Conservation (phyloP, 2,888 invertebrate genomes). For the Troides aeacus region DNA sequence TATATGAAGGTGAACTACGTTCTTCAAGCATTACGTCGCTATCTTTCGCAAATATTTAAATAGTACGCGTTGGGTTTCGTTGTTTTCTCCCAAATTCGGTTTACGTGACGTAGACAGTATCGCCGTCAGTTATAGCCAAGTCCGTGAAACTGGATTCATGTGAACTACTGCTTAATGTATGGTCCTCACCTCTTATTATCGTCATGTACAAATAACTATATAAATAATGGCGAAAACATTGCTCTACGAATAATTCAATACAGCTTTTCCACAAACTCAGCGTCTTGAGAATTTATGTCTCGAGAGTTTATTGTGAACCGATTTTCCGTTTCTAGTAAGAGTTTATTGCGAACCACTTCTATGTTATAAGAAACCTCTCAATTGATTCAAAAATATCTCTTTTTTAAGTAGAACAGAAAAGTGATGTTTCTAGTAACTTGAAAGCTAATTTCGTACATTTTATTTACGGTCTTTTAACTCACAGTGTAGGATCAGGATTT, state of each 20-base stretch:
- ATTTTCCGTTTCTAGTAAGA: too few species aligned
- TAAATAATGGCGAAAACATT: conserved; percentile 5
- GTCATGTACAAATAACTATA: conserved; percentile 40
- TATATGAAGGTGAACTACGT: conserved; percentile 1
- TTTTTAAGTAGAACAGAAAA: too few species aligned
- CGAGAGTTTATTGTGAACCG: neutral
- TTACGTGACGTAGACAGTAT: conserved; percentile 70
- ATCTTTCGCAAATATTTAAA: conserved; percentile 29
- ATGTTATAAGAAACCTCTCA: too few species aligned
- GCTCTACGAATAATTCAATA: neutral
- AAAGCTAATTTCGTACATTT: too few species aligned
- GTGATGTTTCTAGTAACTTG: too few species aligned
- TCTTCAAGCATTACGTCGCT: neutral
- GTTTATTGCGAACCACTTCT: too few species aligned
- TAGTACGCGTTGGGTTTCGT: conserved; percentile 42
- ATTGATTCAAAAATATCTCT: too few species aligned
- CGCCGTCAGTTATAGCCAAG: conserved; percentile 56
- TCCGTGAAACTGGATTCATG: conserved; percentile 61
- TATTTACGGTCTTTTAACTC: too few species aligned
- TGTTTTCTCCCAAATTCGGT: conserved; percentile 58
- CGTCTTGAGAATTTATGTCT: neutral
- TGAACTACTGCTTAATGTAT: conserved; percentile 39
- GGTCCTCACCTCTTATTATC: conserved; percentile 48
- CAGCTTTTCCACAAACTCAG: neutral
- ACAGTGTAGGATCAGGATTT: too few species aligned